Conservation (phyloP, 1,140 invertebrate genomes). For the Andrena cerasifolii region DNA sequence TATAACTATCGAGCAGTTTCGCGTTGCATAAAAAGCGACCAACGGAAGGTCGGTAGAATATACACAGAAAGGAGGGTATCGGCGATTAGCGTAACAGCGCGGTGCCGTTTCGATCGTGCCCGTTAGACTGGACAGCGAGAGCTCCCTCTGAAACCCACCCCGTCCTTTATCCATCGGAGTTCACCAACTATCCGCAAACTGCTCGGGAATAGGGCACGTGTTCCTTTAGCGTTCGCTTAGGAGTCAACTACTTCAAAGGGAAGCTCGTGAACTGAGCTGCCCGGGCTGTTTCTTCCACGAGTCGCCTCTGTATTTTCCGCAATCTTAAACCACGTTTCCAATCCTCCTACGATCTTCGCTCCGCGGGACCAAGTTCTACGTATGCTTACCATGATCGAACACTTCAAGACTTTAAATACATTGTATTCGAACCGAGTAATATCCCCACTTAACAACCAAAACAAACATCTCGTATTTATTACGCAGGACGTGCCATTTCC, state of each 20-base stretch:
- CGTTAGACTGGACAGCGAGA: constrained; percentile 7
- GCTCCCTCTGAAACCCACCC: neutral
- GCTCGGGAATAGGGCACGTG: constrained; percentile 18
- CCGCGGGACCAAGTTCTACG: too few species aligned
- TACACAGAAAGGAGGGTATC: constrained; percentile 9
- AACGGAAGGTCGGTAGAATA: neutral
- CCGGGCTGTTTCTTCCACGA: neutral
- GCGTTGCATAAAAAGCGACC: neutral
- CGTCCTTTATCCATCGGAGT: constrained; percentile 4
- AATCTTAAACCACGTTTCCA: neutral
- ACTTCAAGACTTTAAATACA: too few species aligned
- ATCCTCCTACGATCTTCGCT: too few species aligned
- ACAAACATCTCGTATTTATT: too few species aligned
- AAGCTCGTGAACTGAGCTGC: neutral
- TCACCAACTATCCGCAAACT: constrained; percentile 41
- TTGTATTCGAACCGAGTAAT: too few species aligned
- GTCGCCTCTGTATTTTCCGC: neutral
- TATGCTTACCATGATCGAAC: neutral
- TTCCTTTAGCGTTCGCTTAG: constrained; percentile 9
- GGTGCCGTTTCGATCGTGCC: neutral
- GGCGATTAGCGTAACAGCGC: constrained; percentile 31
- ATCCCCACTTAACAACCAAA: too few species aligned
- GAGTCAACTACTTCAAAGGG: constrained; percentile 36
- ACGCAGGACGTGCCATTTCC: too few species aligned
- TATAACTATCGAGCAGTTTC: neutral